Conservation (phyloP, 2,888 invertebrate species). For the Zygogramma bicolorata region DNA sequence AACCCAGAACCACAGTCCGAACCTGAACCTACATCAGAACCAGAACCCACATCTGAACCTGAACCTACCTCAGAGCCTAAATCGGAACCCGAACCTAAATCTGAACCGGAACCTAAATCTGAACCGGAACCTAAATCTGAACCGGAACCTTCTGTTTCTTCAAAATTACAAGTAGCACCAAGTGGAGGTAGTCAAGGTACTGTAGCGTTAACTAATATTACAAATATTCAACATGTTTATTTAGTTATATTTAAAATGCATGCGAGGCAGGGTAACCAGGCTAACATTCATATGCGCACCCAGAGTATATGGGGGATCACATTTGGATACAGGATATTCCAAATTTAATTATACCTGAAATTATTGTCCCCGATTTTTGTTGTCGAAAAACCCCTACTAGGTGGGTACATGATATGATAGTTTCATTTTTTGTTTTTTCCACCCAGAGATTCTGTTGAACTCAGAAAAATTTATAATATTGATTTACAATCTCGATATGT, state of each 20-base stretch:
- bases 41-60: slow-evolving; percentile 63
- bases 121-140: slow-evolving; percentile 66
- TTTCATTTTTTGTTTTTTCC: no score
- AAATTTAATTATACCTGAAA: no score
- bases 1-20: slow-evolving; percentile 61
- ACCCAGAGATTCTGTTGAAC: neutral
- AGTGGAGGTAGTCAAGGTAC: slow-evolving; percentile 59
- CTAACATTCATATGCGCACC: no score
- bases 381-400: no score
- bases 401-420: no score
- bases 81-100: slow-evolving; percentile 65
- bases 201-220: slow-evolving; percentile 17
- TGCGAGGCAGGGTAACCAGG: no score
- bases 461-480: neutral
- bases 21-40: slow-evolving; percentile 57
- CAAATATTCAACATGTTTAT: neutral
- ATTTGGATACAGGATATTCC: no score
- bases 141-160: slow-evolving; percentile 64
- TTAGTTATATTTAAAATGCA: no score
- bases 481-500: neutral
- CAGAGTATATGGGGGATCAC: no score
- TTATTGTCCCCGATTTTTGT: no score
- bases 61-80: slow-evolving; percentile 66
- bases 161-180: slow-evolving; percentile 58
- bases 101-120: slow-evolving; percentile 64